These are phyloP conservation scores for Tenrec ecaudatus DNA, from an alignment of 2,113 vertebrate species.

Conservation along the genomic window DNA sequence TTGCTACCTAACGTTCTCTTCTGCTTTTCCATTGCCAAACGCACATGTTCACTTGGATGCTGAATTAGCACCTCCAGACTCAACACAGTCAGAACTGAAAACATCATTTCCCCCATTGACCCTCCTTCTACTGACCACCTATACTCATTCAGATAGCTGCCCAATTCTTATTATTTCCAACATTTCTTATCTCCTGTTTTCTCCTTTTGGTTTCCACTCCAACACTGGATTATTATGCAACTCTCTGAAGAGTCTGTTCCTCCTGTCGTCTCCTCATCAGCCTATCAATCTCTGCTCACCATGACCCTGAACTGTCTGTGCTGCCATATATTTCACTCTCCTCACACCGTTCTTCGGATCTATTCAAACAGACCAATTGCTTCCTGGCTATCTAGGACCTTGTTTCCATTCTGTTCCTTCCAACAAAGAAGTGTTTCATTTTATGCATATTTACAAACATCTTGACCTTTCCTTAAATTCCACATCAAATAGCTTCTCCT, in stretches of 20 bases:
- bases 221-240: background rate
- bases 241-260: background rate
- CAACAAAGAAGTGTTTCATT: constrained; percentile 22
- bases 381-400: background rate
- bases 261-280: background rate
- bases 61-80: background rate
- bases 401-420: background rate
- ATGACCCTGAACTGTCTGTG: background rate
- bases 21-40: background rate
- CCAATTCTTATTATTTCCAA: background rate
- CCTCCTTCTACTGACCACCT: background rate
- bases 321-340: background rate
- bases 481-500: background rate
- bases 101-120: background rate
- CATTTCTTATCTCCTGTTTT: background rate
- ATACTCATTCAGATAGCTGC: background rate
- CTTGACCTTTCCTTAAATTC: background rate
- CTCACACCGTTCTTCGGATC: background rate
- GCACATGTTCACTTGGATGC: background rate
- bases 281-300: background rate
- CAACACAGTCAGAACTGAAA: constrained; percentile 38
- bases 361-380: background rate
- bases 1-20: background rate
- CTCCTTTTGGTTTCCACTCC: background rate
- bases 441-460: constrained; percentile 13